Evolutionary conservation across 2,797 vertebrate genomes (phyloP).

Genomic region (Siniperca scherzeri): DNA sequence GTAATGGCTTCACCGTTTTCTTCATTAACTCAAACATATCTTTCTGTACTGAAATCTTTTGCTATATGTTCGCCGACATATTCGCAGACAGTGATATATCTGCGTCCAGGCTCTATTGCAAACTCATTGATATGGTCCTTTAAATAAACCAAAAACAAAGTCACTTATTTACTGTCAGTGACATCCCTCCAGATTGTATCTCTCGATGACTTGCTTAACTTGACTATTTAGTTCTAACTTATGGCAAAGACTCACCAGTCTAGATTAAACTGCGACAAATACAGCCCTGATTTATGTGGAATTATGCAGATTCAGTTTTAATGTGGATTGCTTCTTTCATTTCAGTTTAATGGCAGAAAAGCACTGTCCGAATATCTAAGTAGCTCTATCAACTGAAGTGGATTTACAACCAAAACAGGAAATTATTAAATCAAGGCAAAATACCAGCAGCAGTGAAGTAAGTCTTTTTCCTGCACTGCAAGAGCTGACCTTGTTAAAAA

Average conservation of each 20-base stretch:
- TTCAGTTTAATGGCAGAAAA: slow-evolving; percentile 41
- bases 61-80: neutral
- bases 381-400: slow-evolving; percentile 53
- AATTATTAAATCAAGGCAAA: slow-evolving; percentile 72
- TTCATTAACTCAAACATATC: too few relatives aligned
- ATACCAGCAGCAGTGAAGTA: slow-evolving; percentile 50
- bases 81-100: neutral
- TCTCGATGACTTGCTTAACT: neutral
- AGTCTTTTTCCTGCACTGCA: slow-evolving; percentile 43
- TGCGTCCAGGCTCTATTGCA: neutral
- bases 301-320: neutral
- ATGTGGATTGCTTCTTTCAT: slow-evolving; percentile 19
- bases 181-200: neutral
- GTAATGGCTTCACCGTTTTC: neutral
- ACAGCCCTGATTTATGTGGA: slow-evolving; percentile 3
- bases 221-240: neutral
- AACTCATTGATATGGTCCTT: neutral
- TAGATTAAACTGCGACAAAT: slow-evolving; percentile 3
- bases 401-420: slow-evolving; percentile 72
- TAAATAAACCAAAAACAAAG: neutral
- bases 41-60: neutral
- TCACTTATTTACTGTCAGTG: neutral
- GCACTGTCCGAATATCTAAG: slow-evolving; percentile 15
- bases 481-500: slow-evolving; percentile 62
- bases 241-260: neutral